Conservation (phyloP, 2,113 vertebrate species). For the Tricholaema leucomelas region DNA sequence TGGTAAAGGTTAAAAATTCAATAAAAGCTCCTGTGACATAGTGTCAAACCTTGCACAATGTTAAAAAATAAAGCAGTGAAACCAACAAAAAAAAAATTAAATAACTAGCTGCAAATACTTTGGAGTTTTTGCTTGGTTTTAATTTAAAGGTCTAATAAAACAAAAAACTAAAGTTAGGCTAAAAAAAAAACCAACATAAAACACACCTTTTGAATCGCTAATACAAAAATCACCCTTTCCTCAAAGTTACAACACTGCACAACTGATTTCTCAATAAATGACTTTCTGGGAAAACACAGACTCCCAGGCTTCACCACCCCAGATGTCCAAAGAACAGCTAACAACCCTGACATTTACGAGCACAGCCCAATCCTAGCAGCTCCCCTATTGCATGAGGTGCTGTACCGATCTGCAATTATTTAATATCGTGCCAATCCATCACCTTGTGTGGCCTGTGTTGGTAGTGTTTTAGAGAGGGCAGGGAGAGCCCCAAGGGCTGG, state of each 20-base stretch:
- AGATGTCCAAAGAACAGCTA: background rate
- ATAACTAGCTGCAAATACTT: background rate
- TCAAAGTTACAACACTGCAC: background rate
- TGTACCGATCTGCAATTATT: background rate
- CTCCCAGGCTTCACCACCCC: background rate
- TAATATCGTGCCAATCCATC: background rate
- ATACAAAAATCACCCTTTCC: background rate
- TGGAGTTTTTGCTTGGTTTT: background rate
- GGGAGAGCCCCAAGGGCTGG: background rate
- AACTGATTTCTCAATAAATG: background rate
- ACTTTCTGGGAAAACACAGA: background rate
- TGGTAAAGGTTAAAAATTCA: conserved; percentile 25
- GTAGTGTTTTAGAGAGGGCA: background rate
- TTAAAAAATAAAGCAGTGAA: background rate
- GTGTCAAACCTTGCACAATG: background rate
- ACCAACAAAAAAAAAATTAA: background rate
- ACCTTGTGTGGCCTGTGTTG: background rate
- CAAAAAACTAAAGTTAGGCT: background rate
- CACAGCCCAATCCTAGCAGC: background rate
- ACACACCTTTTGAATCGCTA: background rate
- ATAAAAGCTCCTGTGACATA: background rate
- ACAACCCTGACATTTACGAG: background rate
- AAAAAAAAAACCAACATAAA: background rate
- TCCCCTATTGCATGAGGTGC: background rate
- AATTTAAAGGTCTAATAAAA: background rate